These are phyloP conservation scores for Agrypnia vestita DNA, from an alignment of 1,140 invertebrate genomes.

Conservation along the genomic window DNA sequence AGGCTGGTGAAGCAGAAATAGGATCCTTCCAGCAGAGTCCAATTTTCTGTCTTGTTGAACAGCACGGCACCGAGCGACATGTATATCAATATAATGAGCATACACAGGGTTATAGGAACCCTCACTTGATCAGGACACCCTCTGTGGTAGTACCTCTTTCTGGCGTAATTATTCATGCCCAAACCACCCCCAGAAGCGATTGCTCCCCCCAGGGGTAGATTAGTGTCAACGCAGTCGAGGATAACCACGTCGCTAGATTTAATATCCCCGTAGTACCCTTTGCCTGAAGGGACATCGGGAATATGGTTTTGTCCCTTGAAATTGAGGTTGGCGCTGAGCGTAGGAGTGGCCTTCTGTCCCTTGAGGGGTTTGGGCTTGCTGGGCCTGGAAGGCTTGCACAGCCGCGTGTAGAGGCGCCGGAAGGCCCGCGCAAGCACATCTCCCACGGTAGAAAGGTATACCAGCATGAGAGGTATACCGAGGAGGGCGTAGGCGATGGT, in stretches of 20 bases:
- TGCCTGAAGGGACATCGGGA: conserved; percentile 44
- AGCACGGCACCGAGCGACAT: conserved; percentile 92
- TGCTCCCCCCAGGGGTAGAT: conserved; percentile 45
- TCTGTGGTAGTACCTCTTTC: conserved; percentile 67
- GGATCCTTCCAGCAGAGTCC: conserved; percentile 92
- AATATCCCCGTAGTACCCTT: conserved; percentile 53
- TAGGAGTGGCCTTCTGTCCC: conserved; percentile 41
- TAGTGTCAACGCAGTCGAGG: conserved; percentile 55
- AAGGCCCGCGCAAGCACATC: conserved; percentile 81
- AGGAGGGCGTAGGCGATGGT: conserved; percentile 92
- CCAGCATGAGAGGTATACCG: conserved; percentile 92
- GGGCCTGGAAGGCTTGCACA: conserved; percentile 64
- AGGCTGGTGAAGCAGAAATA: conserved; percentile 97
- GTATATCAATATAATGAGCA: conserved; percentile 91
- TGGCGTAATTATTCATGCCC: conserved; percentile 65
- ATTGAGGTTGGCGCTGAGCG: conserved; percentile 50
- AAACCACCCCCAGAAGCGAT: conserved; percentile 60
- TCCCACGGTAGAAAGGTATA: conserved; percentile 90
- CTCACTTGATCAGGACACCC: conserved; percentile 74
- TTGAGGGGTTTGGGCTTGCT: conserved; percentile 48
- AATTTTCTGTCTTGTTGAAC: conserved; percentile 92
- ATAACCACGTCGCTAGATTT: conserved; percentile 56
- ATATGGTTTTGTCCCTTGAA: conserved; percentile 53
- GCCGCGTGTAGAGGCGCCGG: conserved; percentile 72
- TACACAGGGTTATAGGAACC: conserved; percentile 90